phyloP scores from a whole-genome alignment of 2,113 vertebrate species.

The Anhinga anhinga region DNA sequence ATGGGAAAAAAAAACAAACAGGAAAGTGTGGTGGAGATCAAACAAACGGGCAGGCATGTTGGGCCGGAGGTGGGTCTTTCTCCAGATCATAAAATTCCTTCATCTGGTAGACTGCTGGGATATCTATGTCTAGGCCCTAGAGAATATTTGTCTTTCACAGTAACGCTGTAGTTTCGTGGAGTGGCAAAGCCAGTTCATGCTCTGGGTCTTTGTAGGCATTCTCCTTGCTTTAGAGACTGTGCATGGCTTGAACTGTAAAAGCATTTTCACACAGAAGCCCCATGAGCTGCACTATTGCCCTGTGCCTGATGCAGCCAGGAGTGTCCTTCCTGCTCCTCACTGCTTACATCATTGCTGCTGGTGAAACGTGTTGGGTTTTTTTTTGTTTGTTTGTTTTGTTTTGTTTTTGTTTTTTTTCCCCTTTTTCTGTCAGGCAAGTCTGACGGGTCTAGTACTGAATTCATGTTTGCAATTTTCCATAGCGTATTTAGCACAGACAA shows the following conservation, averaged over 20 bases:
- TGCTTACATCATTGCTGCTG: background rate
- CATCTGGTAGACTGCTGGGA: background rate
- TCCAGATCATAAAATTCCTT: constrained; percentile 17
- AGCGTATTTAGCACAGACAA: background rate
- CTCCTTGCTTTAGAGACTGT: background rate
- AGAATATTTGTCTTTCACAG: background rate
- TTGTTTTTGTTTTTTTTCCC: no score
- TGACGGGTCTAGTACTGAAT: background rate
- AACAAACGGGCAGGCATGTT: background rate
- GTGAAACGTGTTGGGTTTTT: background rate
- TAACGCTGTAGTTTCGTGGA: background rate
- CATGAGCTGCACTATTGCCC: background rate
- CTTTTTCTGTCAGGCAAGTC: background rate
- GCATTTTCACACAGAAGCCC: background rate
- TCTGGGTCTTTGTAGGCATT: background rate
- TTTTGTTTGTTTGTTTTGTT: no score
- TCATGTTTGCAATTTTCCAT: background rate
- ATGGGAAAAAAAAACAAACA: background rate
- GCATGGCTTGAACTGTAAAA: background rate
- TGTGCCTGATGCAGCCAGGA: background rate
- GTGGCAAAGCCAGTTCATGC: background rate
- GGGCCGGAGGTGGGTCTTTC: background rate
- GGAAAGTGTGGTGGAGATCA: constrained; percentile 25
- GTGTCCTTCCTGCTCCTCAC: background rate
- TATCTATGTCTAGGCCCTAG: background rate